Evolutionary conservation across 2,797 vertebrate species (phyloP), one percentile per base, ranked within the genome.

Genomic region (Megaceryle alcyon): DNA sequence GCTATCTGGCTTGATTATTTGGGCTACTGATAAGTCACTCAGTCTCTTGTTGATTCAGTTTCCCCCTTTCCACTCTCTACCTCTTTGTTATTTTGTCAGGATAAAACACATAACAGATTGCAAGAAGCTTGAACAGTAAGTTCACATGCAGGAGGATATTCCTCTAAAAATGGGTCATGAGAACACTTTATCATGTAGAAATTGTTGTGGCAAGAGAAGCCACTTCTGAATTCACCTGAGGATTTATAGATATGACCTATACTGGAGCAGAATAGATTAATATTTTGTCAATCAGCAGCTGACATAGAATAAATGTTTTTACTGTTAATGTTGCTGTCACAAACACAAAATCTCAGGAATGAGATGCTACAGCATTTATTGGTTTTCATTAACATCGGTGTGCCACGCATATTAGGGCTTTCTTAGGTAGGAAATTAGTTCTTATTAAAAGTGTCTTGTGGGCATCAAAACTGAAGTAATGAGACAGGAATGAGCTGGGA

Each of bases 71-170:
- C 65, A 22, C 22, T 92, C 57, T 31, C 43, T 66, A 28, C 46
- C 21, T 95, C 66, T 90, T 85, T 29, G 54, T 86, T 65, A 71
- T 86, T 79, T 87, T 91, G 69, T 69, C 91, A 96, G 65, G 57
- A 51, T 85, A 85, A 92, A 88, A 70, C 41, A 70, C 37, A 43
- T 88, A 71, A 69, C 29, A 71, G 90, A 73, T 49, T 76, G 37
- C 37, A 71, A 78, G 87, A 44, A 71, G 41, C 11, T 86, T 86
- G 61, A 66, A 37, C 19, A 70, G 13, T 59, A 71, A 78, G 4
- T 73, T 90, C n/a, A 29, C 14, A 20, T 22, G 15, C 3, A 49
- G 43, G 39, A 82, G 33, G 33, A 10, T 61, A 33, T 17, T 33
- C 65, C 60, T 80, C 72, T 29, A 71, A 82, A 92, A 83, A 77